Percentiles rank a stretch among this genome's conserved stretches.
phyloP scores from a whole-genome alignment of 2,113 vertebrate species.

The Carassius gibelio region DNA sequence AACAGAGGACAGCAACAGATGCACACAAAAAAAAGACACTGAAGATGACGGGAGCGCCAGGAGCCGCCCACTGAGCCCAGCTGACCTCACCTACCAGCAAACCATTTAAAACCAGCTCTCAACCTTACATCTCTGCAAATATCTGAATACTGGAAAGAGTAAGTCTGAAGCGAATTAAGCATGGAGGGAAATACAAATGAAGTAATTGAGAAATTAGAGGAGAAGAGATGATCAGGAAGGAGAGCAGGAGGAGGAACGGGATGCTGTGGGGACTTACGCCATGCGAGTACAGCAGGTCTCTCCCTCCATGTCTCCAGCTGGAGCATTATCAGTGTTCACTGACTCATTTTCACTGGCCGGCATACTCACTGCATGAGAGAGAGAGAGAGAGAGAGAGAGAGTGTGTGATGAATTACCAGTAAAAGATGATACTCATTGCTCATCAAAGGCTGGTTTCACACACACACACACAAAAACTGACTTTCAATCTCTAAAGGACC shows the following conservation, averaged over 20 bases:
- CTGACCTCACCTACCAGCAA: background rate
- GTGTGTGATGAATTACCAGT: constrained; percentile 45
- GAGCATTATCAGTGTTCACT: constrained; percentile 96
- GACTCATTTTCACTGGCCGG: constrained; percentile 97
- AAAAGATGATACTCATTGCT: constrained; percentile 54
- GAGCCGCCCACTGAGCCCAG: constrained; percentile 1
- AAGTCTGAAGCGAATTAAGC: constrained; percentile 3
- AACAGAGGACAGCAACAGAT: constrained; percentile 33
- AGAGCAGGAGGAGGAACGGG: background rate
- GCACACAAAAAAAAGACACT: constrained; percentile 16
- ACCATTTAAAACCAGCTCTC: background rate
- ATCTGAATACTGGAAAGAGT: background rate
- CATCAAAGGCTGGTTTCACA: constrained; percentile 50
- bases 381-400: constrained; percentile 46
- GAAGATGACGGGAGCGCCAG: constrained; percentile 33
- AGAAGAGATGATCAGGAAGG: background rate
- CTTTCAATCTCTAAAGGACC: background rate
- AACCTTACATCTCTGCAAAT: background rate
- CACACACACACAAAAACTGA: background rate
- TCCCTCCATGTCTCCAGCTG: constrained; percentile 91
- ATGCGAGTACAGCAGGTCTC: constrained; percentile 93
- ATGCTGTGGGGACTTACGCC: constrained; percentile 84
- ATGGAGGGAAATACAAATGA: background rate
- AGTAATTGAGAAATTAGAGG: background rate
- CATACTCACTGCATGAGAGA: constrained; percentile 90